Evolutionary conservation across 2,113 vertebrate species (phyloP).

Genomic region (Epinephelus moara): DNA sequence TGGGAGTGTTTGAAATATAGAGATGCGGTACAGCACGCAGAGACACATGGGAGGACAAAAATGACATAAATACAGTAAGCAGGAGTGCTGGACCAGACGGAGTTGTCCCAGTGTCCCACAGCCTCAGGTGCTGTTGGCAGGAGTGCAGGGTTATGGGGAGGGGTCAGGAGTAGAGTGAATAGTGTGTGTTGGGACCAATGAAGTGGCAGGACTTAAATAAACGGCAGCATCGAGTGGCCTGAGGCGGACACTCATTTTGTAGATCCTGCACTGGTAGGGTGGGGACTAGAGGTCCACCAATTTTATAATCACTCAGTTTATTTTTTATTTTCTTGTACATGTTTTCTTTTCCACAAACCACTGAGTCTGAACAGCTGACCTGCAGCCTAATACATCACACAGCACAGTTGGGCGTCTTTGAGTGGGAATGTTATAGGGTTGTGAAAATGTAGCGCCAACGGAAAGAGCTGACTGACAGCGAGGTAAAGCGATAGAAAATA

Average conservation of each 20-base stretch:
- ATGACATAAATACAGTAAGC: not conserved
- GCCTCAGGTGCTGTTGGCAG: constrained; percentile 49
- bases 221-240: not conserved
- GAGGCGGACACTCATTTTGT: not conserved
- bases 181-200: constrained; percentile 4
- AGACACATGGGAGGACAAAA: not conserved
- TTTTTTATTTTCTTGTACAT: no score
- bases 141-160: not conserved
- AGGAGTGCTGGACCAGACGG: not conserved
- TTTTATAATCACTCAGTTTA: no score
- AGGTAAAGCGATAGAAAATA: no score
- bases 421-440: no score
- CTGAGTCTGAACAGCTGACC: no score
- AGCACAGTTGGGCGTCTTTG: no score
- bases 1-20: not conserved
- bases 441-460: no score
- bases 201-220: not conserved
- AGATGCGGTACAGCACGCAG: not conserved
- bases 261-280: not conserved
- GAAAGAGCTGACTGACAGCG: no score
- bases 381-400: no score
- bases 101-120: constrained; percentile 22
- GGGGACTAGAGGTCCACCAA: no score
- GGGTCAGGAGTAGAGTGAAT: constrained; percentile 18
- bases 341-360: no score